phyloP scores from a whole-genome alignment of 2,888 invertebrate species.

The Macroteleia sp. region DNA sequence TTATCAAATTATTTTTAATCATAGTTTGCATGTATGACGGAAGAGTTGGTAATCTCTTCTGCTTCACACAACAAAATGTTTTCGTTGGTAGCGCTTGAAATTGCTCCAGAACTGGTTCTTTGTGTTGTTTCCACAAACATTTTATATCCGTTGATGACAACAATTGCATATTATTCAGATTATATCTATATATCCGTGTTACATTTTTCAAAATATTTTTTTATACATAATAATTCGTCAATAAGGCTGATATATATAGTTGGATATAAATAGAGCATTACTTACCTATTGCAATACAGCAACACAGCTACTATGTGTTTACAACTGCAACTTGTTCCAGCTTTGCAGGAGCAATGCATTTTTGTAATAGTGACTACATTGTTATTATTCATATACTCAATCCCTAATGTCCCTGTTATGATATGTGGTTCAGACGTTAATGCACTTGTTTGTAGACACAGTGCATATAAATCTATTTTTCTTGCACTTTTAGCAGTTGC shows the following conservation, averaged over 20 bases:
- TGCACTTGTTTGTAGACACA: conserved; percentile 34
- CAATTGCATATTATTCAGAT: conserved; percentile 1
- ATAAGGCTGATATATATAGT: too few relatives aligned
- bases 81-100: conserved; percentile 18
- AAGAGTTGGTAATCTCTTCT: too few relatives aligned
- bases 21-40: too few relatives aligned
- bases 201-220: too few relatives aligned
- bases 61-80: conserved; percentile 30
- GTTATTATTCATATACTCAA: neutral
- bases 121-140: conserved; percentile 26
- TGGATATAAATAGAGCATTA: neutral
- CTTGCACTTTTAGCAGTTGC: neutral
- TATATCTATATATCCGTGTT: neutral
- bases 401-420: conserved; percentile 16
- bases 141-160: conserved; percentile 10
- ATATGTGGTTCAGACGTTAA: conserved; percentile 24
- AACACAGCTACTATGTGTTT: conserved; percentile 37
- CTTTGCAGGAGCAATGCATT: conserved; percentile 42
- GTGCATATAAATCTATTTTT: conserved; percentile 28
- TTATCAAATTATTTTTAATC: too few relatives aligned
- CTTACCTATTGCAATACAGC: conserved; percentile 41
- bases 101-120: conserved; percentile 19
- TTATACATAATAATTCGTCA: too few relatives aligned
- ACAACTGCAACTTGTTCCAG: conserved; percentile 24
- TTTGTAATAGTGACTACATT: conserved; percentile 13